A percentile compares a stretch with the other conserved stretches of the same genome.
These are phyloP conservation scores for Scartelaos histophorus DNA, from an alignment of 2,113 vertebrate genomes.

Conservation along the genomic window DNA sequence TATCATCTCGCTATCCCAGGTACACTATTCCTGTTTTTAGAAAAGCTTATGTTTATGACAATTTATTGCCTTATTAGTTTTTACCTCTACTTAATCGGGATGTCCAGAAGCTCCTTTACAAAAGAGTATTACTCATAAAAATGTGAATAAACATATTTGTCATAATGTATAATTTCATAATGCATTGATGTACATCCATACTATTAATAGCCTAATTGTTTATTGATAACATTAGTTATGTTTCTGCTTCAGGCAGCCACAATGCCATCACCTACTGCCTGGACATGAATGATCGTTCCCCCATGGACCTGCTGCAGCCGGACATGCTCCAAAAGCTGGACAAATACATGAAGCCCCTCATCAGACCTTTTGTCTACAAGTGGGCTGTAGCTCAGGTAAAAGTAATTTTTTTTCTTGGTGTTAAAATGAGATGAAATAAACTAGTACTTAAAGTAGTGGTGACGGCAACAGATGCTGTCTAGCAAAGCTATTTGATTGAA, in stretches of 20 bases:
- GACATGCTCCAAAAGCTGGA: constrained; percentile 79
- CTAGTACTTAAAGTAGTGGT: neutral
- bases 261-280: constrained; percentile 81
- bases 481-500: neutral
- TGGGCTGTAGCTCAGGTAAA: constrained; percentile 81
- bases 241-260: constrained; percentile 73
- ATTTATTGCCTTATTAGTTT: no score
- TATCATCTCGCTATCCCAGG: constrained; percentile 88
- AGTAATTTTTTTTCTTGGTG: neutral
- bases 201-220: neutral
- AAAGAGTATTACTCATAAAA: neutral
- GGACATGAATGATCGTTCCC: constrained; percentile 77
- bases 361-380: constrained; percentile 81
- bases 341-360: constrained; percentile 79
- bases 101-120: no score
- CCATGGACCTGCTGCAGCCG: constrained; percentile 77
- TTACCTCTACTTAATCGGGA: no score
- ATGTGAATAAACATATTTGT: neutral
- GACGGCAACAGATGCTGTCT: neutral
- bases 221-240: neutral
- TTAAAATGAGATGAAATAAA: neutral
- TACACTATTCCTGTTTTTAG: constrained; percentile 49
- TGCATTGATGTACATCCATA: neutral
- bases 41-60: neutral
- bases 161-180: neutral